These are phyloP conservation scores for Acropora yongei DNA, from an alignment of 64 coral and sea anemone genomes.

Conservation along the genomic window DNA sequence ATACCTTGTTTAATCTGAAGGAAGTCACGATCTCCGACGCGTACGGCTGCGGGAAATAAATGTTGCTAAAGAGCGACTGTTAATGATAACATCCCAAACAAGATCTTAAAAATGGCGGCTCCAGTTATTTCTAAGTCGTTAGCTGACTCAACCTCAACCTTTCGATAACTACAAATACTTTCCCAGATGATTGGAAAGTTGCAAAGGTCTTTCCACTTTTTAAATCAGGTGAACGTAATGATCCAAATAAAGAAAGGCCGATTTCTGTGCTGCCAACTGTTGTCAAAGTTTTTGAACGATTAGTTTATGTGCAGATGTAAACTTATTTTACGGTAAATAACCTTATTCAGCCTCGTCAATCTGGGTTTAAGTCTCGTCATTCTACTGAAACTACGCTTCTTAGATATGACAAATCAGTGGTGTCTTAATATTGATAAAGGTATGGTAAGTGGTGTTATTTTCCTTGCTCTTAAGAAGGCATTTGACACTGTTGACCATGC, in stretches of 20 bases:
- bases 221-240: neutral
- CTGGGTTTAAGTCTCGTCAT: neutral
- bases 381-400: neutral
- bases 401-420: neutral
- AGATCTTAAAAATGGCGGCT: conserved; percentile 12
- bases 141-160: too few relatives aligned
- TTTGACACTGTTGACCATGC: neutral
- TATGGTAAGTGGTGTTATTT: neutral
- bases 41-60: neutral
- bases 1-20: neutral
- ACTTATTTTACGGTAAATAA: neutral
- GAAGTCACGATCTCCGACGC: too few relatives aligned
- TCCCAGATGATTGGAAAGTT: neutral
- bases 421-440: conserved; percentile 4
- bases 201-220: neutral
- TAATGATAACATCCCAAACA: neutral
- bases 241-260: neutral
- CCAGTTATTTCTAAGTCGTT: too few relatives aligned
- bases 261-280: neutral
- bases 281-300: neutral
- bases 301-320: too few relatives aligned
- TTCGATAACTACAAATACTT: neutral
- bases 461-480: too few relatives aligned
- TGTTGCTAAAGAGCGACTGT: conserved; percentile 12
- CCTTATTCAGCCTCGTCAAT: neutral